phyloP scores from a whole-genome alignment of 2,113 vertebrate genomes.

The Bambusicola thoracicus region DNA sequence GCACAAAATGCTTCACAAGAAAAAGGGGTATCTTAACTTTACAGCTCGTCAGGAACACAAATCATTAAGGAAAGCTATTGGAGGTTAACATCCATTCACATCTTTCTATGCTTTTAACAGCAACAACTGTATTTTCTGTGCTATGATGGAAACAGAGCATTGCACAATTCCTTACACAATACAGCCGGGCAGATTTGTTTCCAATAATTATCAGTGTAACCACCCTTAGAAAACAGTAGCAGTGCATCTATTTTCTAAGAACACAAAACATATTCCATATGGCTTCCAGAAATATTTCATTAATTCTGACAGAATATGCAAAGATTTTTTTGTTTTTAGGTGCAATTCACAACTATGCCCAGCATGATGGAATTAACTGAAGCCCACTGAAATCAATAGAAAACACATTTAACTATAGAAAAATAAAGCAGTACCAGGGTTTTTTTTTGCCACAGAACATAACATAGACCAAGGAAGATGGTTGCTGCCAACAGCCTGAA shows the following conservation, averaged over 20 bases:
- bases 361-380: neutral
- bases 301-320: neutral
- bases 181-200: neutral
- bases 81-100: neutral
- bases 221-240: neutral
- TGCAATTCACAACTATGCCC: neutral
- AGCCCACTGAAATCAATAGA: neutral
- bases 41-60: neutral
- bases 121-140: neutral
- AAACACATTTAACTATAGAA: conserved; percentile 12
- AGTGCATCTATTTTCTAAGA: neutral
- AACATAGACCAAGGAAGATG: neutral
- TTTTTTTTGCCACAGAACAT: neutral
- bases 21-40: neutral
- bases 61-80: neutral
- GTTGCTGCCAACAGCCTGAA: conserved; percentile 27
- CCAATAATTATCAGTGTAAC: neutral
- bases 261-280: neutral
- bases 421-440: conserved; percentile 3
- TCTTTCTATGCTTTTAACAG: neutral
- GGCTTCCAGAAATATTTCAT: neutral
- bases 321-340: neutral
- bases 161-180: neutral
- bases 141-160: neutral
- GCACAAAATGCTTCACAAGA: neutral